A percentile compares a stretch with the other conserved stretches of the same genome.
Evolutionary conservation across 2,113 vertebrate species (phyloP).

Genomic region (Sylvia atricapilla): DNA sequence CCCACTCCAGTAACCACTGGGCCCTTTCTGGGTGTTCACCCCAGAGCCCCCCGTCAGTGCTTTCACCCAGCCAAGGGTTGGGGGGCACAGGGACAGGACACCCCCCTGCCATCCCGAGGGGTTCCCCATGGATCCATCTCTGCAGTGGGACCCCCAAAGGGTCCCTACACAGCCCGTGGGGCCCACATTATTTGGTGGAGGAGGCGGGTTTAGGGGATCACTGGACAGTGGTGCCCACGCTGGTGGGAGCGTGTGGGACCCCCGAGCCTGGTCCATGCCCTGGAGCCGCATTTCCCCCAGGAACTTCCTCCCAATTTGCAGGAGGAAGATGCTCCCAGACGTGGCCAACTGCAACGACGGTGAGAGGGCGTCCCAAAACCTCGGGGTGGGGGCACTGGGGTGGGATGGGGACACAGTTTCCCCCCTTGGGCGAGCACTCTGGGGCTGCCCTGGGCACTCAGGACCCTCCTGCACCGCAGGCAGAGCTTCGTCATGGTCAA

Average conservation of each 20-base stretch:
- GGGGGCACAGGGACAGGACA: no score
- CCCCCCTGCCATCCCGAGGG: background rate
- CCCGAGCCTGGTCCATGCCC: background rate
- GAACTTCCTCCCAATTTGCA: background rate
- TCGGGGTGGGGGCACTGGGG: no score
- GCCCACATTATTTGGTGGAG: no score
- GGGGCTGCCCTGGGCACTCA: background rate
- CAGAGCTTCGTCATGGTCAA: conserved; percentile 92
- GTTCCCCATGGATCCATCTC: rapidly evolving
- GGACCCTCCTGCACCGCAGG: conserved; percentile 57
- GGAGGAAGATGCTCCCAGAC: background rate
- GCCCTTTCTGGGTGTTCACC: background rate
- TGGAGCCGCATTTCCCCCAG: background rate
- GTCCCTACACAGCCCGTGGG: rapidly evolving
- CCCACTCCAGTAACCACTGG: background rate
- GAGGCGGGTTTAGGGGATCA: background rate
- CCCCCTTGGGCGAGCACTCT: background rate
- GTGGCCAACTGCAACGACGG: background rate
- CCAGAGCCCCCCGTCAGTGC: background rate
- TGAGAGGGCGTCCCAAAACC: background rate
- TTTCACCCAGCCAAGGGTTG: background rate
- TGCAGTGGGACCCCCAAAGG: background rate
- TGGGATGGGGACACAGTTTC: background rate
- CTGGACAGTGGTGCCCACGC: background rate
- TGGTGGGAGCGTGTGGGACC: background rate